A percentile compares a stretch with the other conserved stretches of the same genome.
phyloP scores from a whole-genome alignment of 2,113 vertebrate genomes.

The Cochlearius cochlearius region DNA sequence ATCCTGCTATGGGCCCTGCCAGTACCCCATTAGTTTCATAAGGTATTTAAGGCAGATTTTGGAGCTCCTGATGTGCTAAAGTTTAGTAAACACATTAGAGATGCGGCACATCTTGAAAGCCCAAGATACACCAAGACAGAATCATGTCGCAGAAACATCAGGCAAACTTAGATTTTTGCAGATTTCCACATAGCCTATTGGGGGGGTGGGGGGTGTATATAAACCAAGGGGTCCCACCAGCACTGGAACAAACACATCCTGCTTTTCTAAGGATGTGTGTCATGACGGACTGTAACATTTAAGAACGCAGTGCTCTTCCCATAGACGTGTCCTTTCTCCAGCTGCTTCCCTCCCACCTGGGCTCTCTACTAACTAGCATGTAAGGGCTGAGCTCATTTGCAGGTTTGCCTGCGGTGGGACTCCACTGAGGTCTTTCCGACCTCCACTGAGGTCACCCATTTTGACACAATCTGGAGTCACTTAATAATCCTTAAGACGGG shows the following conservation, averaged over 20 bases:
- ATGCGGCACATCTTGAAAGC: neutral
- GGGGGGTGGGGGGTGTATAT: fast-evolving
- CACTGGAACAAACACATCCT: neutral
- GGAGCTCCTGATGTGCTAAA: neutral
- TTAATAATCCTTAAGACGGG: neutral
- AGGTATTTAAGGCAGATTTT: neutral
- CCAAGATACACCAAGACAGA: neutral
- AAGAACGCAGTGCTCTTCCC: neutral
- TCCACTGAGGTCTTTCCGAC: neutral
- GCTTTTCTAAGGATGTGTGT: neutral
- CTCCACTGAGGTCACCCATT: neutral
- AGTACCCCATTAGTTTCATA: neutral
- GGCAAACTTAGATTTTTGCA: neutral
- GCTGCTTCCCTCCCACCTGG: neutral
- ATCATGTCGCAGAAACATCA: neutral
- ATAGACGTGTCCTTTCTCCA: neutral
- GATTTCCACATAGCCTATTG: neutral
- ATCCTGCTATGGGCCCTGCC: neutral
- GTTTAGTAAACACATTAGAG: neutral
- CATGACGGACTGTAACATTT: neutral
- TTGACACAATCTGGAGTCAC: neutral
- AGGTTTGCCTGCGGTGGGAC: neutral
- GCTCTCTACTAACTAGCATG: neutral
- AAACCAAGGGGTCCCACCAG: fast-evolving
- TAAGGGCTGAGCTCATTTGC: neutral